These are phyloP conservation scores for Paratilapia polleni DNA, from an alignment of 2,113 vertebrate genomes.

Conservation along the genomic window DNA sequence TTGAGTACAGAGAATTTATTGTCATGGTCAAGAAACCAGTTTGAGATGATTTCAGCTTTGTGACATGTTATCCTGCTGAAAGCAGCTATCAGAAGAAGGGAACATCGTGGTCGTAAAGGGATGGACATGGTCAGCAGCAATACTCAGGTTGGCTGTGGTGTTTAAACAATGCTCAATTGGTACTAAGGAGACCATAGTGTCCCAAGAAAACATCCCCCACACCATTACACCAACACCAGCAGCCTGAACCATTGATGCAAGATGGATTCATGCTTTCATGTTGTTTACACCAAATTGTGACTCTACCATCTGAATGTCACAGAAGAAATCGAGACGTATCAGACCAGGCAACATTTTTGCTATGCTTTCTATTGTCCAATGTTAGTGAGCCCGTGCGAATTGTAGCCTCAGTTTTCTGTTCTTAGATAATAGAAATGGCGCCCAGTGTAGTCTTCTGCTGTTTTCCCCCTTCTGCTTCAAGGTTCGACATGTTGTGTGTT, in stretches of 20 bases:
- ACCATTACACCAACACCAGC: background rate
- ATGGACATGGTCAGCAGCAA: background rate
- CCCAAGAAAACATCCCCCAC: background rate
- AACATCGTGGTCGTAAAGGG: background rate
- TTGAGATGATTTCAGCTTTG: background rate
- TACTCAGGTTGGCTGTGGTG: background rate
- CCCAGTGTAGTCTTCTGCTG: too few species aligned
- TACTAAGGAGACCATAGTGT: too few species aligned
- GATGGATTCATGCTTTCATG: background rate
- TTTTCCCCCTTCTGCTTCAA: too few species aligned
- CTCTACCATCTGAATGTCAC: too few species aligned
- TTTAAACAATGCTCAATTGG: too few species aligned
- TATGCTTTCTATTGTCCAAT: too few species aligned
- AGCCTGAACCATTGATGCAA: background rate
- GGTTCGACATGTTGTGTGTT: background rate
- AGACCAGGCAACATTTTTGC: background rate
- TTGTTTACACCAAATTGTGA: background rate
- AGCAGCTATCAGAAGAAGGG: background rate
- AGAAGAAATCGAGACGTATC: too few species aligned
- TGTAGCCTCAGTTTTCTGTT: too few species aligned
- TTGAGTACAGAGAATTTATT: background rate
- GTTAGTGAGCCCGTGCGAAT: too few species aligned
- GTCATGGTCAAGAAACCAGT: background rate
- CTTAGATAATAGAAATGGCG: too few species aligned
- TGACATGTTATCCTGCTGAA: background rate